A percentile compares a stretch with the other conserved stretches of the same genome.
Evolutionary conservation across 2,797 vertebrate genomes (phyloP).

Genomic region (Sandelia bainsii): DNA sequence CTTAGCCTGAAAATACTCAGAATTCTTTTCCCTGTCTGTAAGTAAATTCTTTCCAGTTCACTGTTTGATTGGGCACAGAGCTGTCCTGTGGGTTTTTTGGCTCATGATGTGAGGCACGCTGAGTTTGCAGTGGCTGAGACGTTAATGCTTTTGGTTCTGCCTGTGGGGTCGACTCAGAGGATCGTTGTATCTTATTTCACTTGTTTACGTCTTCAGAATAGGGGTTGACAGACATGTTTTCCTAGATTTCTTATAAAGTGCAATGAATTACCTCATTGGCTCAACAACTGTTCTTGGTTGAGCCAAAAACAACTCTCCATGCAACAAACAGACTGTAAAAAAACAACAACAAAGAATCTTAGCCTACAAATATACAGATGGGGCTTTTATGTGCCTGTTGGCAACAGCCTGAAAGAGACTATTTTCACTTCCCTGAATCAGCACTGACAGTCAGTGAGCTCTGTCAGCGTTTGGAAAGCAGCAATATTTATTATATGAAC

Average conservation of each 20-base stretch:
- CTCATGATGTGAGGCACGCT: slow-evolving; percentile 44
- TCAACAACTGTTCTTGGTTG: background rate
- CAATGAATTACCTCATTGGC: background rate
- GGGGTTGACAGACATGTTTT: slow-evolving; percentile 14
- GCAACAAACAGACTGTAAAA: slow-evolving; percentile 6
- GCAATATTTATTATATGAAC: slow-evolving; percentile 1
- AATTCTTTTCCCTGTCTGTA: slow-evolving; percentile 48
- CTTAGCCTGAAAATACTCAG: background rate
- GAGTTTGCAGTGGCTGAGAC: slow-evolving; percentile 61
- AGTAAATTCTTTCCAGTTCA: slow-evolving; percentile 50
- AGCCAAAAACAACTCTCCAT: slow-evolving; percentile 1
- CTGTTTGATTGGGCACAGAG: slow-evolving; percentile 50
- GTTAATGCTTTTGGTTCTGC: slow-evolving; percentile 65
- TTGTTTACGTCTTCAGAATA: slow-evolving; percentile 9
- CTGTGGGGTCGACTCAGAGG: slow-evolving; percentile 64
- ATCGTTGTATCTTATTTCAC: slow-evolving; percentile 38
- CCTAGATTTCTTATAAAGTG: slow-evolving; percentile 1
- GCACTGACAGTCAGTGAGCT: slow-evolving; percentile 13
- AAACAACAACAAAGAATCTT: slow-evolving; percentile 8
- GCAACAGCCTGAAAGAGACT: slow-evolving; percentile 13
- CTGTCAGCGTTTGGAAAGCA: slow-evolving; percentile 29
- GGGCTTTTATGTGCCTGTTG: slow-evolving; percentile 7
- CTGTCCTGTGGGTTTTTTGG: slow-evolving; percentile 53
- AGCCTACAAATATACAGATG: slow-evolving; percentile 12
- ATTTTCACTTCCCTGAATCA: slow-evolving; percentile 19